Percentiles rank a stretch among this genome's conserved stretches.
These are phyloP conservation scores for Ptychobarbus kaznakovi DNA, from an alignment of 2,797 vertebrate genomes.

Conservation along the genomic window DNA sequence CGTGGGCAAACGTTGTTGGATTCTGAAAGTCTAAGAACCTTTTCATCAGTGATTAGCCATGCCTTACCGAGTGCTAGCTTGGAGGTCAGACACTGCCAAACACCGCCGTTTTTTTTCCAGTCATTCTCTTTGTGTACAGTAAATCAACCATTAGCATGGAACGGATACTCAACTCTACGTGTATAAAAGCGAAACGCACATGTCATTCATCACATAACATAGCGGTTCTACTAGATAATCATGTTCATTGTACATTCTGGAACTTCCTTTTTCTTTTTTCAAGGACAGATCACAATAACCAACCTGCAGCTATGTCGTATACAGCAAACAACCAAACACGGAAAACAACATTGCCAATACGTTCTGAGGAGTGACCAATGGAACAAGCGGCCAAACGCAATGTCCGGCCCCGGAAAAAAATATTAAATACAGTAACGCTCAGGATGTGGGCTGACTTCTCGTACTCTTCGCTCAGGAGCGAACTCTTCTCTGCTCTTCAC, in stretches of 20 bases:
- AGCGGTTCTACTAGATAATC: conserved; percentile 31
- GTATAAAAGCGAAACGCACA: conserved; percentile 45
- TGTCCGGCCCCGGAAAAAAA: conserved; percentile 71
- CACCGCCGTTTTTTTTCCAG: conserved; percentile 63
- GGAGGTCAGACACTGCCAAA: conserved; percentile 82
- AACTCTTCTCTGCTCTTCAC: conserved; percentile 74
- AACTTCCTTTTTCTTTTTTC: conserved; percentile 35
- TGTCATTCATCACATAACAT: conserved; percentile 35
- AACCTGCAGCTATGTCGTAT: conserved; percentile 68
- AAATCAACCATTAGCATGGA: conserved; percentile 64
- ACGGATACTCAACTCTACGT: conserved; percentile 61
- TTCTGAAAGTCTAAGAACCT: conserved; percentile 66
- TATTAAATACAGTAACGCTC: conserved; percentile 30
- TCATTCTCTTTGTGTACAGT: conserved; percentile 69
- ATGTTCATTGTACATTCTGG: conserved; percentile 22
- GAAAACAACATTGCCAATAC: conserved; percentile 72
- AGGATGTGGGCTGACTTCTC: conserved; percentile 63
- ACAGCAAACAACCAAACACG: conserved; percentile 67
- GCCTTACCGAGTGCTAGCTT: conserved; percentile 79
- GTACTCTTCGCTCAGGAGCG: conserved; percentile 77
- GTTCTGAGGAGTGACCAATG: conserved; percentile 69
- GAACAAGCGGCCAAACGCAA: conserved; percentile 57
- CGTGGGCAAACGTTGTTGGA: conserved; percentile 59
- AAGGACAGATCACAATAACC: conserved; percentile 45
- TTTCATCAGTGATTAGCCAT: conserved; percentile 78